Base-by-base conservation (phyloP, 2,113 vertebrate species). In the Rutilus rutilus region DNA sequence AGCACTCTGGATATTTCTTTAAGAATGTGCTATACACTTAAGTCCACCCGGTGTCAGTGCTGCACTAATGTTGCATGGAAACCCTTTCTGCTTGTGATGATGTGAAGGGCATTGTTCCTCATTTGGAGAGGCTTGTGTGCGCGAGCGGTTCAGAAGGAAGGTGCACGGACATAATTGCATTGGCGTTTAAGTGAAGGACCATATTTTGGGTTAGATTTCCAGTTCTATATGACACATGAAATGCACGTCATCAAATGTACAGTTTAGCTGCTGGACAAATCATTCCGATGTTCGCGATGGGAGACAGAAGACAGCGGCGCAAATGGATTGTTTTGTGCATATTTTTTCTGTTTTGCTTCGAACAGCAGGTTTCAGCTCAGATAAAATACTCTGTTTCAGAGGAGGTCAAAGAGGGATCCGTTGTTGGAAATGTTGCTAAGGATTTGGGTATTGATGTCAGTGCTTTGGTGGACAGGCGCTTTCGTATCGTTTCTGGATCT, bases 381-480 rank as follows among this genome's bases (percentile, higher is more conserved):
- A 52, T 90, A 45, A 39, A 80, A 30, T 92, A 92, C 47, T 87
- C 89, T 6, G 59, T 90, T 83, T 65, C 88, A 17, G 91, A 89
- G 9, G 90, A 90, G 54, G 30, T 82, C n/a, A 85, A 77, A 64
- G 69, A 83, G 3, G 90, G 90, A 78, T 52, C 83, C 14, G 15
- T 81, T 67, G 89, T 92, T 0, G 91, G 91, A 64, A 90, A 90
- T 85, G 69, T 90, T 78, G 90, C 87, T 3, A 88, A 91, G 33
- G 88, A 92, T 87, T 71, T 92, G 54, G 88, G 90, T 59, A 76
- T 95, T 77, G 91, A 94, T 84, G 82, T 88, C 6, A 86, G 42
- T 39, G 82, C 64, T 8, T 81, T 90, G 21, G 47, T 15, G 50
- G 71, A 86, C 15, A 80, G 89, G 19, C 21, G 86, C 1, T 82